phyloP scores from a whole-genome alignment of 1,140 invertebrate genomes.

The Philotrypesis tridentata region DNA sequence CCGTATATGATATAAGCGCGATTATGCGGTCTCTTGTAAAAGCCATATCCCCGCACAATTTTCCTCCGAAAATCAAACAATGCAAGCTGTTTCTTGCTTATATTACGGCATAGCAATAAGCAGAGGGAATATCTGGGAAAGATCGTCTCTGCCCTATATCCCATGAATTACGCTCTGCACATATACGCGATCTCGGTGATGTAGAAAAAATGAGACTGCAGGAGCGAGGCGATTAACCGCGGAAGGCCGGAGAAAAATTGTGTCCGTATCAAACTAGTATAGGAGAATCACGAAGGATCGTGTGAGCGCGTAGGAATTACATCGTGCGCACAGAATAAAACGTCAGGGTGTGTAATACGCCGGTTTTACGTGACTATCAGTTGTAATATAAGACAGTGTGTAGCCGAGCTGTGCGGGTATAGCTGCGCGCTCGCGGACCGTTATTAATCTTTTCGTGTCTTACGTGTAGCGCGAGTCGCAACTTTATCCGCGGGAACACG shows the following conservation, averaged over 20 bases:
- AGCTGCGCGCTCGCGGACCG: not conserved
- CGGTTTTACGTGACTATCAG: constrained; percentile 7
- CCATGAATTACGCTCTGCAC: no score
- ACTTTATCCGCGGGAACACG: not conserved
- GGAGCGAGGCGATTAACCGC: not conserved
- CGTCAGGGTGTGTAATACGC: not conserved
- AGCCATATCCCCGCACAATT: no score
- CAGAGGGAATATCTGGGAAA: no score
- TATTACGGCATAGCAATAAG: no score
- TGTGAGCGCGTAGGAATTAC: not conserved
- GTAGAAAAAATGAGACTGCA: not conserved
- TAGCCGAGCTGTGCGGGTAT: no score
- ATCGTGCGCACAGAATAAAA: not conserved
- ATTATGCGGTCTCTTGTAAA: no score
- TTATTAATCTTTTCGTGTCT: constrained; percentile 9
- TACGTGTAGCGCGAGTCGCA: not conserved
- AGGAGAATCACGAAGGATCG: no score
- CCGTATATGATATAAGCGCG: no score
- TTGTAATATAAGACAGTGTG: not conserved
- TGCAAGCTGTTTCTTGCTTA: no score
- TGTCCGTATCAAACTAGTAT: not conserved
- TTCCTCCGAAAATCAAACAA: no score
- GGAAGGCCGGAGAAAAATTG: not conserved
- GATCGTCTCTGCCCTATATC: no score
- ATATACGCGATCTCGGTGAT: no score